Base-by-base conservation (phyloP, 2,888 invertebrate genomes). In the Mechanitis messenoides region DNA sequence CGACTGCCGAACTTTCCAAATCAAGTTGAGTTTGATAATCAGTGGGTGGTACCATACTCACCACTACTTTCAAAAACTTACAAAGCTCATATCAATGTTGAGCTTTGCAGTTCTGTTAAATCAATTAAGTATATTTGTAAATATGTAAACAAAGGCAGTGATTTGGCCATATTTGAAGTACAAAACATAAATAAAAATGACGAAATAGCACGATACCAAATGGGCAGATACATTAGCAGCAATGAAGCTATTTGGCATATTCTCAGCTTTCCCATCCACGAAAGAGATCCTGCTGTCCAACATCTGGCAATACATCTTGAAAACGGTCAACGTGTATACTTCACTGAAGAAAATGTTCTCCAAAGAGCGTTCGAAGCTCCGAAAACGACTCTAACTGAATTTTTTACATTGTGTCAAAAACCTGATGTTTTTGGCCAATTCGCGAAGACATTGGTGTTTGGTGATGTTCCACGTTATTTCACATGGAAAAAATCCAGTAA, bases 251-350 rank as follows among this genome's bases (percentile, higher is more conserved):
- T 64, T 56, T 61, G 65, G 58, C 58, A 61, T 63, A 69, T 65
- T 64, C 50, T 35, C 6, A 35, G 35, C 35, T 35, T 35, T 35
- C 35, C 35, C 6, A 35, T 35, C 3, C 35, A 35, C 6, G 35
- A 35, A 3, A 35, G 35, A 35, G 35, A 35, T 35, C 35, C 35
- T 35, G 3, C 35, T 35, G 35, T 35, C 6, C 35, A 20, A 20
- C 20, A 20, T 20, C 20, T 20, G 20, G 20, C 20, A 20, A 20
- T 20, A 20, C 20, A 20, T 35, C 6, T 65, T 58, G 62, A 62
- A 62, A 65, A 65, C 60, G 62, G 62, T 60, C 65, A 65, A 55
- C 62, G 61, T 58, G 64, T 65, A 60, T 65, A 60, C 56, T 65
- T 65, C 45, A 62, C 65, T 58, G 58, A 65, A 65, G 60, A 59